A percentile compares a stretch with the other conserved stretches of the same genome.
These are phyloP conservation scores for Drosophila multiciliata DNA, from an alignment of 2,888 invertebrate genomes.

Conservation along the genomic window DNA sequence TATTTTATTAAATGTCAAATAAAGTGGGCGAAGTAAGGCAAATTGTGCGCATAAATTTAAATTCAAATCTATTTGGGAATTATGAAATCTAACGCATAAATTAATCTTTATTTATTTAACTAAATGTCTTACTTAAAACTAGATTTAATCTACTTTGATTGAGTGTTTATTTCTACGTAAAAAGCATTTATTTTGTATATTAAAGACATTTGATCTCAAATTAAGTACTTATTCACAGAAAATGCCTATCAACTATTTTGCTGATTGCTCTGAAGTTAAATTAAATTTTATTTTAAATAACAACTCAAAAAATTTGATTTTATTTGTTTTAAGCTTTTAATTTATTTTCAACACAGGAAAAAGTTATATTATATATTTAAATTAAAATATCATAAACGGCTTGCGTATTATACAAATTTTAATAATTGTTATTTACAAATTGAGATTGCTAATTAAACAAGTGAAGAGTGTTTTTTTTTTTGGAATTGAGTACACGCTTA, in stretches of 20 bases:
- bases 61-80: background rate
- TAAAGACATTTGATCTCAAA: background rate
- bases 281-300: background rate
- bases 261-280: background rate
- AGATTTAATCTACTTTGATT: background rate
- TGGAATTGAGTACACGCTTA: slow-evolving; percentile 3
- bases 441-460: background rate
- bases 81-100: background rate
- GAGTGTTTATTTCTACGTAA: background rate
- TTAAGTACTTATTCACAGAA: background rate
- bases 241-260: background rate
- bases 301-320: background rate
- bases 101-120: background rate
- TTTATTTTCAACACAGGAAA: background rate
- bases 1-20: background rate
- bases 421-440: background rate
- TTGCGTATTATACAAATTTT: background rate
- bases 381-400: background rate
- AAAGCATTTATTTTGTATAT: background rate
- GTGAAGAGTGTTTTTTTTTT: slow-evolving; percentile 1
- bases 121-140: background rate
- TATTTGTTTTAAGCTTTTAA: background rate
- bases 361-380: background rate
- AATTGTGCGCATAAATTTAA: background rate
- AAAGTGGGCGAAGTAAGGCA: background rate